These are phyloP conservation scores for Peucedramus taeniatus DNA, from an alignment of 2,113 vertebrate species.

Conservation along the genomic window DNA sequence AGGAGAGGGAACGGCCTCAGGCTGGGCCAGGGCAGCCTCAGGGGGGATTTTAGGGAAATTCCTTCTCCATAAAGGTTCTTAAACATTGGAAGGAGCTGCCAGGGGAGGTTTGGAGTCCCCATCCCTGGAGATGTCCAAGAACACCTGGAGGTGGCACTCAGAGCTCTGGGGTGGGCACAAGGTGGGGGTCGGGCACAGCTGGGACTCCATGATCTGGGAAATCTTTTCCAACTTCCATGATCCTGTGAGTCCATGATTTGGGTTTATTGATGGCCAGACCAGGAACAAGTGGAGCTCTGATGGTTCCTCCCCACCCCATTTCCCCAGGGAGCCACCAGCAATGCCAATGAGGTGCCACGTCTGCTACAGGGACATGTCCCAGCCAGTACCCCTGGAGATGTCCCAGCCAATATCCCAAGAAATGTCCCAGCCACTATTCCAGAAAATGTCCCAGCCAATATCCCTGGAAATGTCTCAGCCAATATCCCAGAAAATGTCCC, in stretches of 20 bases:
- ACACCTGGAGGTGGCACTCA: neutral
- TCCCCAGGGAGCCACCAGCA: rapidly evolving
- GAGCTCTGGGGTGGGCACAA: neutral
- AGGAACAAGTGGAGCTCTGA: neutral
- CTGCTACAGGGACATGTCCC: neutral
- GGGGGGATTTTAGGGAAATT: neutral
- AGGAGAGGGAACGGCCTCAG: neutral
- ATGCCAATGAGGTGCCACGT: neutral
- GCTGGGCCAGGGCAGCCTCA: neutral
- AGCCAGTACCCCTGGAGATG: too few relatives aligned
- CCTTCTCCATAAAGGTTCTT: neutral
- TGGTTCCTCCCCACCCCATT: neutral
- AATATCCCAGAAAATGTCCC: too few relatives aligned
- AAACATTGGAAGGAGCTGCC: rapidly evolving
- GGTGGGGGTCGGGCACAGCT: rapidly evolving
- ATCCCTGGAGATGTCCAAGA: neutral
- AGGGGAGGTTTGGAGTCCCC: neutral
- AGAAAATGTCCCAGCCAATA: too few relatives aligned
- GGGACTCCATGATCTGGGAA: rapidly evolving
- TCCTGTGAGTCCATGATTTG: neutral
- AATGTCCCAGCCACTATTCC: too few relatives aligned
- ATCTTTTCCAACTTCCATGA: neutral
- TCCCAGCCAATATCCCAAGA: too few relatives aligned
- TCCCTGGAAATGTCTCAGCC: too few relatives aligned
- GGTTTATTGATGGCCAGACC: neutral